Percentiles rank a stretch among this genome's conserved stretches.
These are phyloP conservation scores for Engraulis encrasicolus DNA, from an alignment of 2,113 vertebrate species.

Conservation along the genomic window DNA sequence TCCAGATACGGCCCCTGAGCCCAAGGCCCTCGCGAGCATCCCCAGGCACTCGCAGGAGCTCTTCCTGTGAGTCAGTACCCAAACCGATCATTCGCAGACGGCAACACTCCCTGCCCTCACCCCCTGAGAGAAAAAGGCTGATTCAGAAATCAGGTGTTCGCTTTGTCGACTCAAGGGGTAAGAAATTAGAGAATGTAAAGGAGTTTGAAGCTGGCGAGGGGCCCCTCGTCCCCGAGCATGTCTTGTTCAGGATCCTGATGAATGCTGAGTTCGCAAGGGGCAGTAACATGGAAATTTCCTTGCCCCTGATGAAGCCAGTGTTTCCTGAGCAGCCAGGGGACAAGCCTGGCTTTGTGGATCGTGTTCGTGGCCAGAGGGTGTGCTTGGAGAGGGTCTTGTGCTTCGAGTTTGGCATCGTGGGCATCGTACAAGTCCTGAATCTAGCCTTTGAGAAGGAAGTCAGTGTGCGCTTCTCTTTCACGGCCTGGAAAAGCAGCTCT, in stretches of 20 bases:
- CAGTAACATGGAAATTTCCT: slow-evolving; percentile 81
- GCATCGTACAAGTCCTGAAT: slow-evolving; percentile 87
- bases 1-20: slow-evolving; percentile 61
- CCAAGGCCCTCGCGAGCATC: slow-evolving; percentile 43
- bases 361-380: slow-evolving; percentile 81
- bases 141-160: slow-evolving; percentile 78
- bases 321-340: slow-evolving; percentile 85
- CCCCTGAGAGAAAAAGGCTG: slow-evolving; percentile 71
- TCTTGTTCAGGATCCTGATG: slow-evolving; percentile 86
- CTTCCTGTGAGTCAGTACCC: slow-evolving; percentile 80
- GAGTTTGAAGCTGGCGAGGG: slow-evolving; percentile 86
- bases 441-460: slow-evolving; percentile 91
- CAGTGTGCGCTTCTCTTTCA: slow-evolving; percentile 85
- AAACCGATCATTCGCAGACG: slow-evolving; percentile 85
- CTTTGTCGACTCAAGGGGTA: slow-evolving; percentile 91
- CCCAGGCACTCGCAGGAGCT: slow-evolving; percentile 40
- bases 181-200: slow-evolving; percentile 89
- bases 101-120: slow-evolving; percentile 83
- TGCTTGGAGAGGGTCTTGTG: slow-evolving; percentile 88
- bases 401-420: slow-evolving; percentile 86
- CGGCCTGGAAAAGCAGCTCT: slow-evolving; percentile 82
- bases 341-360: slow-evolving; percentile 75
- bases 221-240: slow-evolving; percentile 88
- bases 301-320: slow-evolving; percentile 87
- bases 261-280: slow-evolving; percentile 85